phyloP scores from a whole-genome alignment of 2,797 vertebrate species.

The Sebastes flavidus region DNA sequence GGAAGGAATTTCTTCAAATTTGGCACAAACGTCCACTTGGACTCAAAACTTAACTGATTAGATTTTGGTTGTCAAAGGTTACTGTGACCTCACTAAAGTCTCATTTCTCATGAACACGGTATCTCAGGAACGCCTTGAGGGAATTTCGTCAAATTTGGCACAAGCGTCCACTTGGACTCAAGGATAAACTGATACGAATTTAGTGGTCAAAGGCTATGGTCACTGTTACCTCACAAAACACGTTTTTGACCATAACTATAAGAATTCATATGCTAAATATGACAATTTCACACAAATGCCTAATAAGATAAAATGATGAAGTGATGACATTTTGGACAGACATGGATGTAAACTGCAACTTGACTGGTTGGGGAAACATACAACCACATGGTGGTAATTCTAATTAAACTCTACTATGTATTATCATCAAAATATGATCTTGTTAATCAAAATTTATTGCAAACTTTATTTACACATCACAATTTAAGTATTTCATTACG shows the following conservation, averaged over 20 bases:
- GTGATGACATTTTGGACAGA: neutral
- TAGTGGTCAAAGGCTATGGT: too few species aligned
- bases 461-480: neutral
- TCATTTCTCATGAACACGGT: too few species aligned
- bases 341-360: neutral
- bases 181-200: too few species aligned
- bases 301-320: neutral
- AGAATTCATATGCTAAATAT: neutral
- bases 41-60: fast-evolving
- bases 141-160: too few species aligned
- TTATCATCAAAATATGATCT: neutral
- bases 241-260: neutral
- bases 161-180: too few species aligned
- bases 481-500: neutral
- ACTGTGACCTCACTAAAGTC: too few species aligned
- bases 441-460: neutral
- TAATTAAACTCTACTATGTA: neutral
- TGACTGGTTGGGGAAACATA: neutral
- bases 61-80: too few species aligned
- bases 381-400: too few species aligned
- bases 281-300: neutral
- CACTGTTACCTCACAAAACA: neutral
- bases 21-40: too few species aligned
- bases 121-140: too few species aligned
- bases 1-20: too few species aligned